Evolutionary conservation across 2,888 invertebrate species (phyloP).

Genomic region (Scaeva pyrastri): DNA sequence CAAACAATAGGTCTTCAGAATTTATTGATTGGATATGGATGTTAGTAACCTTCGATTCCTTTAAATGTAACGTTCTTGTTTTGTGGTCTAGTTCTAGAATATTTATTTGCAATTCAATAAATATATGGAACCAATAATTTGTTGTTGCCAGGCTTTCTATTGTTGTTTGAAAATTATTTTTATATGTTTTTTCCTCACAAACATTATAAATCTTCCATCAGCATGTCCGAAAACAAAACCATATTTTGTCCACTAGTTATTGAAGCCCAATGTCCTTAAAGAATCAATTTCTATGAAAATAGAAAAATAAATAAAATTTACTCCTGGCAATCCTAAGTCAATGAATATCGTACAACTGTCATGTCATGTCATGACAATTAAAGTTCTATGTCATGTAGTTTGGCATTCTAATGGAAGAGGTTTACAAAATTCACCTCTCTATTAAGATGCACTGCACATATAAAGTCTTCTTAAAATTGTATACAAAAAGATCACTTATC

Average conservation of each 20-base stretch:
- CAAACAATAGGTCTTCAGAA: background rate
- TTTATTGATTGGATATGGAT: background rate
- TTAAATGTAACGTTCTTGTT: background rate
- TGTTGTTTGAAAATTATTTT: background rate
- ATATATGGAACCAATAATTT: background rate
- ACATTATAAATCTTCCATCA: no score
- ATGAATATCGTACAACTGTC: background rate
- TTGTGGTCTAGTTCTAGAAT: background rate
- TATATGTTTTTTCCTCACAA: no score
- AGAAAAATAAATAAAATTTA: no score
- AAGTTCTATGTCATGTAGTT: conserved; percentile 28
- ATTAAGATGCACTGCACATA: background rate
- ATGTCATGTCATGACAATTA: background rate
- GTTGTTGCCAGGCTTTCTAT: background rate
- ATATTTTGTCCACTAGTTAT: no score
- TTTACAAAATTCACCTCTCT: background rate
- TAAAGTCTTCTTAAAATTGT: conserved; percentile 36
- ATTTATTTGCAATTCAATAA: background rate
- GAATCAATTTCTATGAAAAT: no score
- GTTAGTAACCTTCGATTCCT: background rate
- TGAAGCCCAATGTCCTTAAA: no score
- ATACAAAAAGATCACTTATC: conserved; percentile 48
- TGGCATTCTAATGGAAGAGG: background rate
- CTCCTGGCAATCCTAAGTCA: background rate
- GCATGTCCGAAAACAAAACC: no score